Conservation (phyloP, 2,888 invertebrate species). For the Colletes collaris region DNA sequence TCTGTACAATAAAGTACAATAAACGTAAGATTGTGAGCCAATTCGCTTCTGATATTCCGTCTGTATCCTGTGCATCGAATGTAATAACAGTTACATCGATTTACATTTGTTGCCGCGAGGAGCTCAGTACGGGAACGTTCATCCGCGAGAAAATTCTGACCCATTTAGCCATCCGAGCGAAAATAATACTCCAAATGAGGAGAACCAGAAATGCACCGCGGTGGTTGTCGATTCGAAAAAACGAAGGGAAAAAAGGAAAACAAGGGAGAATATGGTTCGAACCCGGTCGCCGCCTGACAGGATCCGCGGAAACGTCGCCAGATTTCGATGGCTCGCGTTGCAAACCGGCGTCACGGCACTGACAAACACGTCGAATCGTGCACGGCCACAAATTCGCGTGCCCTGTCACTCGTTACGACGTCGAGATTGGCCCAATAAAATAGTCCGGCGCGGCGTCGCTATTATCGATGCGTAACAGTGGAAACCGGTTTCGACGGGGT, state of each 20-base stretch:
- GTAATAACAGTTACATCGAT: too few relatives aligned
- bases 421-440: constrained; percentile 61
- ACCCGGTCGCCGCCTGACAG: neutral
- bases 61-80: too few relatives aligned
- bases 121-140: neutral
- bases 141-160: neutral
- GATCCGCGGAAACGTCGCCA: constrained; percentile 19
- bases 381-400: constrained; percentile 28
- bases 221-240: neutral
- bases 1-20: too few relatives aligned
- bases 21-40: too few relatives aligned
- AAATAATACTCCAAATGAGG: neutral
- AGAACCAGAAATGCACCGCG: too few relatives aligned
- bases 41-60: too few relatives aligned
- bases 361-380: constrained; percentile 44
- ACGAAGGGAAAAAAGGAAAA: too few relatives aligned
- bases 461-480: constrained; percentile 55
- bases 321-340: constrained; percentile 34
- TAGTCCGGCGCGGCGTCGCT: constrained; percentile 42
- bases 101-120: neutral
- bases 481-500: constrained; percentile 41
- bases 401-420: constrained; percentile 48
- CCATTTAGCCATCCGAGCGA: neutral
- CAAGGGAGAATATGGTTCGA: constrained; percentile 11
- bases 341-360: constrained; percentile 40